Evolutionary conservation across 2,888 invertebrate genomes (phyloP), one percentile per base, ranked within the genome.

Genomic region (Eupsilia transversa): DNA sequence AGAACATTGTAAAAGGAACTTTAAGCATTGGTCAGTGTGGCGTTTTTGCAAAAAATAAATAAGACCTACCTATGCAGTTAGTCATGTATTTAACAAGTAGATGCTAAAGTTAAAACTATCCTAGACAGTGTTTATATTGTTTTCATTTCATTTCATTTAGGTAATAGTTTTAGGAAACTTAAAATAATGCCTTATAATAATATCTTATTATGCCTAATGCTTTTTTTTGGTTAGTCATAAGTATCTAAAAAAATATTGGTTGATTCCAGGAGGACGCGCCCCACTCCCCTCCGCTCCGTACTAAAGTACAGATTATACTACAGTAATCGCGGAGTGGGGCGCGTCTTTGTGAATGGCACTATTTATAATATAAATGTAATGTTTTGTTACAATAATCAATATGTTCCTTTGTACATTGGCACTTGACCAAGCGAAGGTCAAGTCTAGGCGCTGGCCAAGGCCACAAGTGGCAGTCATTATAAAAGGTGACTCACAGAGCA

Each of bases 401-500:
- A 75, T 23, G 52, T 65, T 23, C 3, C 49, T 77, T 77, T 72
- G 77, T 77, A 60, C 3, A n/a, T 27, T 60, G 56, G 14, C 2
- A n/a, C 0, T 60, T 35, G 41, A 35, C 71, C 41, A 63, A 17
- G n/a, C 30, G 12, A 77, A 81, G 82, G 77, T 71, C 77, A 64
- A n/a, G 30, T 35, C 30, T 64, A 64, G 66, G 23, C 46, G 38
- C 14, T 30, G 59, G 41, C 64, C 82, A 77, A 82, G 76, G 85
- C 20, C 54, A 59, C 17, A 27, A 61, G 33, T 20, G 7, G 54
- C 59, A 54, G 35, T 77, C 56, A 79, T 74, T 70, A 56, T n/a
- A 57, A 67, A 4, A 5, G 12, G 59, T 84, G 84, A 78, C 61
- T 85, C 80, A 85, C 54, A 20, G 43, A 49, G 30, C 49, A 57